Base-by-base conservation (phyloP, 1,140 invertebrate genomes). In the Drosophila baimaii region DNA sequence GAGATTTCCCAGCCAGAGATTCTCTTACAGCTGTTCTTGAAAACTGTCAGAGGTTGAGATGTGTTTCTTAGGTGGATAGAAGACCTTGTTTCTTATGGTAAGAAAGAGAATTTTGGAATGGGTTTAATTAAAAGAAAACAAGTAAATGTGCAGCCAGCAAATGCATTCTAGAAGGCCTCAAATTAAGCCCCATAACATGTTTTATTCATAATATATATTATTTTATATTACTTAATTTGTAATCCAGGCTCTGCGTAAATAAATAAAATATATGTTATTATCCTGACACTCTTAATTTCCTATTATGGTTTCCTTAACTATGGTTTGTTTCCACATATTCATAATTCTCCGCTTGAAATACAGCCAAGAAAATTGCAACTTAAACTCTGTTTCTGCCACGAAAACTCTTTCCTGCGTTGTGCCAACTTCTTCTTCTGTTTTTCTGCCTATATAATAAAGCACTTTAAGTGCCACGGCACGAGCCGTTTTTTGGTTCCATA, bases 391-490 rank as follows among this genome's bases (percentile, higher is more conserved):
- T 37, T 55, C 23, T 52, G 29, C 2, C 7, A n/a, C 19, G 19
- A 13, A 55, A 33, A 49, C 43, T 58, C 44, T 23, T 57, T 72
- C 52, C n/a, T 49, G 51, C 51, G 31, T 57, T 21, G 17, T 15
- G 7, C 3, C 31, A 46, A 51, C 19, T 54, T 25, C 0, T 27
- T 7, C 13, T 8, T 31, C n/a, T 6, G 21, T 55, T 8, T 17
- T 37, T 69, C 17, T 71, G 68, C 21, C 31, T 37, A 33, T 44
- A 61, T 57, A 71, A 78, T 79, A 79, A 54, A 75, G 46, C 49
- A 55, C 70, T 79, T 79, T 62, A 80, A 79, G 77, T 80, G 77
- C 77, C 77, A 72, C 51, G 57, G 62, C 69, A 80, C 77, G 56
- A 80, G 46, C 35, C 35, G 55, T 49, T 57, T 70, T 70, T 70